Evolutionary conservation across 1,140 invertebrate species (phyloP), one percentile per base, ranked within the genome.

Genomic region (Calosoma granatense): DNA sequence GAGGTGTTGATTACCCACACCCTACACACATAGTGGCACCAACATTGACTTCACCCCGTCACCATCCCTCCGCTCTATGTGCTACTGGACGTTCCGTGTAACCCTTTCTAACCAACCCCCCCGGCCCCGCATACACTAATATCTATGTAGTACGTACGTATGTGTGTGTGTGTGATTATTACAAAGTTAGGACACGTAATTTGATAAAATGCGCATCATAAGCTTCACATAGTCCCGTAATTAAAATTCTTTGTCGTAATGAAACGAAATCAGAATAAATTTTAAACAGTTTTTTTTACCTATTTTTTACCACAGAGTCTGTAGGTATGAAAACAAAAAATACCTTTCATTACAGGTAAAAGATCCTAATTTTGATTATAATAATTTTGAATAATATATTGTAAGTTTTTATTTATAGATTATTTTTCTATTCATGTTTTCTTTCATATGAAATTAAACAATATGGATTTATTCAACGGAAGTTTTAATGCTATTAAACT

Each of bases 1-100:
- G 59, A 56, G 56, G 26, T 51, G 63, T 65, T 67, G 65, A 68
- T 68, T 68, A 61, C 67, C 65, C 59, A n/a, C n/a, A n/a, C 54
- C 58, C 60, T 60, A 59, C 59, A 60, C 56, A 58, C 60, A 55
- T n/a, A n/a, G n/a, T n/a, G n/a, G n/a, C n/a, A n/a, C n/a, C n/a
- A n/a, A n/a, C n/a, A n/a, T n/a, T n/a, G n/a, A n/a, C n/a, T n/a
- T n/a, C n/a, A n/a, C n/a, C n/a, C n/a, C n/a, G n/a, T n/a, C n/a
- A n/a, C n/a, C n/a, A 57, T 63, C 56, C 56, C 56, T 56, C 4
- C 4, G 4, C 6, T 6, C 19, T 51, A 6, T 51, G 19, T 4
- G 12, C 3, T 6, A 51, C 43, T 17, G 9, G 3, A 51, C 14
- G 14, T 30, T 30, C 26, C 26, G 6, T 30, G 4, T 30, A 30